Evolutionary conservation across 1,140 invertebrate species (phyloP).

Genomic region (Euwallacea fornicatus): DNA sequence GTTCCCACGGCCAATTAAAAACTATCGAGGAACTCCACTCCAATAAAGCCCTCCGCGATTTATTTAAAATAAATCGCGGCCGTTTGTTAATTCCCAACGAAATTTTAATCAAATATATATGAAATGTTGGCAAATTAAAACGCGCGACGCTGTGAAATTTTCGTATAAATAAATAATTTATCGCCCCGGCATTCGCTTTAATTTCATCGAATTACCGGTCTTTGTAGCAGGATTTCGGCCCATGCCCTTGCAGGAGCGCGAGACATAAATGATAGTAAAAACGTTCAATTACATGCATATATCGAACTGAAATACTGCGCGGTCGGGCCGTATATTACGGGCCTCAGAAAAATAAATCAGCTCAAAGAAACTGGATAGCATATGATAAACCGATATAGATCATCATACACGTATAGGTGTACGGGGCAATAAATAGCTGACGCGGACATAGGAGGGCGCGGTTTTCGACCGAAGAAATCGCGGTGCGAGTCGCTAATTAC

Average conservation of each 20-base stretch:
- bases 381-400: conserved; percentile 46
- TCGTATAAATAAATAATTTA: neutral
- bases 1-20: too few relatives aligned
- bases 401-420: conserved; percentile 29
- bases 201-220: neutral
- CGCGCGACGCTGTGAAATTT: conserved; percentile 7
- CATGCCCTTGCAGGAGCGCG: conserved; percentile 21
- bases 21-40: too few relatives aligned
- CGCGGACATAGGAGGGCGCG: neutral
- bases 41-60: neutral
- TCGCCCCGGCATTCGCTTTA: neutral
- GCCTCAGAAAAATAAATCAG: conserved; percentile 43
- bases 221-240: too few relatives aligned
- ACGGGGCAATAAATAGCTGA: neutral
- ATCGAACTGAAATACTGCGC: conserved; percentile 27
- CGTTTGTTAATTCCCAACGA: neutral
- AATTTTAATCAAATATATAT: conserved; percentile 16
- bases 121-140: conserved; percentile 13
- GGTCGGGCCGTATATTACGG: conserved; percentile 19
- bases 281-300: conserved; percentile 36
- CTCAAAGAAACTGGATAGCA: conserved; percentile 40
- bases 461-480: conserved; percentile 2
- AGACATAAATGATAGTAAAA: conserved; percentile 36
- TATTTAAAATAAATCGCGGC: conserved; percentile 14
- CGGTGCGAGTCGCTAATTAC: neutral